Evolutionary conservation across 1,140 invertebrate species (phyloP), one percentile per base, ranked within the genome.

Genomic region (Ericerus pela): DNA sequence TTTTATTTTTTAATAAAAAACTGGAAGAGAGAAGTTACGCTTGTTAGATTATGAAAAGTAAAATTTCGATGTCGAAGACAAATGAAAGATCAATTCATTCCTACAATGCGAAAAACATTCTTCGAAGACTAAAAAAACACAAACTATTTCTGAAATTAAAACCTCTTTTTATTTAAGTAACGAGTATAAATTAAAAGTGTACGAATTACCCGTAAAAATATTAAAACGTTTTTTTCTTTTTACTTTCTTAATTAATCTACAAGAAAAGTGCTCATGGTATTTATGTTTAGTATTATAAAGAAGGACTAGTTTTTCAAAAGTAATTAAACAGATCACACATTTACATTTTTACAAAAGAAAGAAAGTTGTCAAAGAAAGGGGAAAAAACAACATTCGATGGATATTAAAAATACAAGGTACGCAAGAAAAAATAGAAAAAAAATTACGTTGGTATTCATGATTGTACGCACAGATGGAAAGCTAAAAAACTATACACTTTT

Each of bases 181-280:
- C 41, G 16, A 47, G 26, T 47, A 47, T 24, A 24, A 47, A 47
- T 20, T 47, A 47, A n/a, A 47, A 24, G 41, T 47, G 41, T 47
- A 47, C 37, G 37, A 41, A 4, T 16, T 41, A 16, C n/a, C 14
- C 37, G 14, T 41, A 41, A 16, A 16, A 16, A 41, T 16, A 41
- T 24, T 24, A 24, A 14, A n/a, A 38, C n/a, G 20, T 38, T 38
- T 38, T 6, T 38, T 3, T 16, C 4, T 47, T 47, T 47, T 47
- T 47, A n/a, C n/a, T n/a, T n/a, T n/a, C n/a, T n/a, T n/a, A n/a
- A n/a, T n/a, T n/a, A n/a, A 47, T 47, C 41, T 47, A 47, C 41
- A 47, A 47, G 41, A 47, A 47, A 47, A 47, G 41, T 47, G 41
- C 41, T 18, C 22, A 47, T 47, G 41, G 41, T 47, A 33, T n/a